A percentile compares a stretch with the other conserved stretches of the same genome.
Evolutionary conservation across 2,797 vertebrate species (phyloP).

Genomic region (Macrochelys suwanniensis): DNA sequence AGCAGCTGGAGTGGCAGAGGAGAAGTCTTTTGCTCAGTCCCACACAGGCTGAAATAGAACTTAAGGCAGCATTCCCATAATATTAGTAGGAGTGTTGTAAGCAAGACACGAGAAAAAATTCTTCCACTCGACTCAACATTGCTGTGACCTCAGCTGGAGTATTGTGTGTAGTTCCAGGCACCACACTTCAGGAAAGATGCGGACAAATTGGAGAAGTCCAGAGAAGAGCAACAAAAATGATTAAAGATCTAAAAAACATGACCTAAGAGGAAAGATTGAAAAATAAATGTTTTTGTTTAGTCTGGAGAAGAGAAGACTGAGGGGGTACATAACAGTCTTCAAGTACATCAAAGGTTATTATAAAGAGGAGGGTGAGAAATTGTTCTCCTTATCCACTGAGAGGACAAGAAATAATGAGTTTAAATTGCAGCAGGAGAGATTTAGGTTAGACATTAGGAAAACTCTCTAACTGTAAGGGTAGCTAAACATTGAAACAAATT

Average conservation of each 20-base stretch:
- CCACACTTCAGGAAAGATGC: background rate
- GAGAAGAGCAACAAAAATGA: background rate
- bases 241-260: background rate
- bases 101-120: background rate
- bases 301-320: background rate
- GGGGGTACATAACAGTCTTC: background rate
- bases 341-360: background rate
- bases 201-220: background rate
- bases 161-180: background rate
- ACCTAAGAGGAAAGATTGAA: background rate
- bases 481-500: background rate
- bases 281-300: background rate
- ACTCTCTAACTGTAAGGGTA: background rate
- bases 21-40: background rate
- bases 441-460: background rate
- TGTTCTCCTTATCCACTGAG: background rate
- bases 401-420: background rate
- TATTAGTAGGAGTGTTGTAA: background rate
- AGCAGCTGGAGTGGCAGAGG: background rate
- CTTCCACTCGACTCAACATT: background rate
- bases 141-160: background rate
- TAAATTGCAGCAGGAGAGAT: background rate
- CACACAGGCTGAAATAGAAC: background rate
- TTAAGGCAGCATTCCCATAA: background rate
- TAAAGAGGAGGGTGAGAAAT: background rate